Percentiles rank a stretch among this genome's conserved stretches.
Conservation (phyloP, 2,113 vertebrate species). For the Microcebus jonahi region DNA sequence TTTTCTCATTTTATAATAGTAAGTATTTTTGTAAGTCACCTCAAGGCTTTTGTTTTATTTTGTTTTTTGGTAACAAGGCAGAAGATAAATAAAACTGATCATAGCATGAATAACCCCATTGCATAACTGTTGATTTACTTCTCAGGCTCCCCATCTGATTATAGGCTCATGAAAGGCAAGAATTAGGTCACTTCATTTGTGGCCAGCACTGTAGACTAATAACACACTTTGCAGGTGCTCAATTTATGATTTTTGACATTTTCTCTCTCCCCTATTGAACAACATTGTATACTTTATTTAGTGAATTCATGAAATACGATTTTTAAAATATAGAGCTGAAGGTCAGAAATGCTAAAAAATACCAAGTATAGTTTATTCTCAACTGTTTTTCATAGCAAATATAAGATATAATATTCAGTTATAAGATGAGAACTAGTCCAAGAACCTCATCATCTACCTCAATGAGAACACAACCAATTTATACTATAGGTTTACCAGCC, state of each 20-base stretch:
- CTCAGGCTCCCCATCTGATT: neutral
- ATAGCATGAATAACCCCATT: neutral
- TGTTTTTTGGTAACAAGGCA: neutral
- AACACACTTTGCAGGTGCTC: neutral
- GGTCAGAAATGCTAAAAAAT: neutral
- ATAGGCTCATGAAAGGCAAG: neutral
- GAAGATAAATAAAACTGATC: neutral
- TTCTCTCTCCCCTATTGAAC: neutral
- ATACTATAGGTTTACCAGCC: neutral
- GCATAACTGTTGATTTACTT: neutral
- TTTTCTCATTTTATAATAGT: neutral
- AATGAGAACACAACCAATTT: neutral
- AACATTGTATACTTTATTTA: neutral
- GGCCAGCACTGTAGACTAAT: neutral
- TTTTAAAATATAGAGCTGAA: neutral
- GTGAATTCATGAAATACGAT: neutral
- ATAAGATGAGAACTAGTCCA: neutral
- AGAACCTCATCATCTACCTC: neutral
- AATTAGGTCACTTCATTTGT: neutral
- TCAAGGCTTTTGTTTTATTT: neutral
- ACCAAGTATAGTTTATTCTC: neutral
- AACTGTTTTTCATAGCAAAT: neutral
- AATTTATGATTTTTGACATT: neutral
- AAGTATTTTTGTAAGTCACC: neutral
- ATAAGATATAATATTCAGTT: neutral